These are phyloP conservation scores for Dipodomys merriami DNA, from an alignment of 2,113 vertebrate genomes.

Conservation along the genomic window DNA sequence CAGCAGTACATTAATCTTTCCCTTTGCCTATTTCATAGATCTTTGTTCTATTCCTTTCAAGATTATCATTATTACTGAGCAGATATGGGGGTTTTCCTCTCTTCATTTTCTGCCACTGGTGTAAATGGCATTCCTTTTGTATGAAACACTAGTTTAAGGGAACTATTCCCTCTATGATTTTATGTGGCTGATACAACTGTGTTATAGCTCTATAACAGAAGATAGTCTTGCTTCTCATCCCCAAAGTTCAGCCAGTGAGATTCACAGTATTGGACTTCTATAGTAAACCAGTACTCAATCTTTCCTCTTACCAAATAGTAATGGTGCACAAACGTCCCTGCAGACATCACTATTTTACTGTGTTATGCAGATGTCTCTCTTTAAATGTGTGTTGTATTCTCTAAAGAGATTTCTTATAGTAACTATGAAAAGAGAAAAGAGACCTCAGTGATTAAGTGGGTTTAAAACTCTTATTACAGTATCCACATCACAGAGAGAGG, in stretches of 20 bases:
- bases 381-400: background rate
- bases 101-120: background rate
- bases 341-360: rapidly evolving
- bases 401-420: background rate
- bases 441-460: background rate
- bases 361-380: background rate
- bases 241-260: background rate
- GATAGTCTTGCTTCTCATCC: background rate
- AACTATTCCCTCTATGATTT: background rate
- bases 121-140: background rate
- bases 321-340: rapidly evolving
- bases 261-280: rapidly evolving
- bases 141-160: background rate
- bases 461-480: background rate
- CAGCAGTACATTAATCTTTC: background rate
- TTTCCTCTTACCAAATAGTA: background rate
- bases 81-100: background rate
- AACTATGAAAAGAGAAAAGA: background rate
- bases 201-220: too few species aligned
- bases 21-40: background rate
- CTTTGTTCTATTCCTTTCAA: background rate
- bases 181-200: background rate
- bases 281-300: rapidly evolving
- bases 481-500: background rate
- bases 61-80: background rate